Evolutionary conservation across 2,797 vertebrate genomes (phyloP).

Genomic region (Petrocephalus schoutedeni): DNA sequence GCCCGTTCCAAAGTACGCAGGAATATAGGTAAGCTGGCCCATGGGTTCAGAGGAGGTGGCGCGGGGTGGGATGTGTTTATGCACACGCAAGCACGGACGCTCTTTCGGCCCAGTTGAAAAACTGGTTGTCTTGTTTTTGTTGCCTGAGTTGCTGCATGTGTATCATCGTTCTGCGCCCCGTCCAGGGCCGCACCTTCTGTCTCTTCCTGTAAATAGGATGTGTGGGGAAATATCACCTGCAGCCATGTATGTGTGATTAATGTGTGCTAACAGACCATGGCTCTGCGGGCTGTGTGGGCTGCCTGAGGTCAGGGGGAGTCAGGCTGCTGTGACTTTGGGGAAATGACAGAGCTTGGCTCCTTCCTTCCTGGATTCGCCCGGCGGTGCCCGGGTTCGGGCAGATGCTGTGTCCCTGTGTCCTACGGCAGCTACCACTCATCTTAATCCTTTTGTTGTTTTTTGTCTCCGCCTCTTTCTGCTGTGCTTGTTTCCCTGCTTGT

Average conservation of each 20-base stretch:
- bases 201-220: conserved; percentile 9
- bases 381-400: background rate
- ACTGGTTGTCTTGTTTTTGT: conserved; percentile 28
- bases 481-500: background rate
- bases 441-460: background rate
- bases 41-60: background rate
- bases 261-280: background rate
- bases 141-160: background rate
- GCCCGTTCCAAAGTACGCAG: background rate
- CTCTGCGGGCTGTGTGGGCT: background rate
- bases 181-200: background rate
- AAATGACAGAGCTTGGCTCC: background rate
- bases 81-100: background rate
- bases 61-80: background rate
- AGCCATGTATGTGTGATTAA: background rate
- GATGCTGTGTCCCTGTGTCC: background rate
- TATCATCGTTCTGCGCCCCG: conserved; percentile 4
- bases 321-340: background rate
- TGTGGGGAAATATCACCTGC: background rate
- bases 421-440: background rate
- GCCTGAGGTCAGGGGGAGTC: background rate
- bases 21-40: background rate
- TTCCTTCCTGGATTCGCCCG: background rate
- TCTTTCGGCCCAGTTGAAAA: conserved; percentile 23
- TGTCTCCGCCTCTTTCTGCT: background rate